Evolutionary conservation across 2,797 vertebrate species (phyloP).

Genomic region (Ibycter americanus): DNA sequence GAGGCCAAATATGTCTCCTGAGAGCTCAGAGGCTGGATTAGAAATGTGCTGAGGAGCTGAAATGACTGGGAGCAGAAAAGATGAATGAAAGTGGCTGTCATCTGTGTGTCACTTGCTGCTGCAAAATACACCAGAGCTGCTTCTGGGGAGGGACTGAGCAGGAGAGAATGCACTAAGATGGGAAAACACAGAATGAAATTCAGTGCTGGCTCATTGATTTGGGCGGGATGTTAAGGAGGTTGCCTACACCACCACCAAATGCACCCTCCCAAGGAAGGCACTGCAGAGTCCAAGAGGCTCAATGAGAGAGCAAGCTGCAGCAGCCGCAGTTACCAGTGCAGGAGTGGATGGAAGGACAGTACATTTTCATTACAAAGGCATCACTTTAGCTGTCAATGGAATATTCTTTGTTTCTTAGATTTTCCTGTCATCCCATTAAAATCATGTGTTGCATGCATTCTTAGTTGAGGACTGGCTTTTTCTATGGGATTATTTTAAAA

Average conservation of each 20-base stretch:
- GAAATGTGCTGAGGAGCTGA: neutral
- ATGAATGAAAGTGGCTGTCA: neutral
- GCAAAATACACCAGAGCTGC: neutral
- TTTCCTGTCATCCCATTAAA: neutral
- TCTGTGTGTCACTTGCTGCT: neutral
- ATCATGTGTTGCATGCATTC: neutral
- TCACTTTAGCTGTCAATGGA: neutral
- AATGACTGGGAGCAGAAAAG: neutral
- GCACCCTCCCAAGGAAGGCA: neutral
- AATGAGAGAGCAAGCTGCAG: neutral
- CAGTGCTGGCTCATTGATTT: neutral
- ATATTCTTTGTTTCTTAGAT: neutral
- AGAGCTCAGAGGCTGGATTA: neutral
- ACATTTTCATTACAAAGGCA: neutral
- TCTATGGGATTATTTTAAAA: neutral
- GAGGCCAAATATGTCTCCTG: neutral
- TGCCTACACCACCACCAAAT: neutral
- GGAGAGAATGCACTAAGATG: neutral
- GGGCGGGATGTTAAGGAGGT: neutral
- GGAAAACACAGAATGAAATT: neutral
- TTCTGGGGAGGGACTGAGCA: neutral
- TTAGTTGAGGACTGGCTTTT: neutral
- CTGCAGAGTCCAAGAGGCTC: neutral
- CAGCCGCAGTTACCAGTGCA: neutral
- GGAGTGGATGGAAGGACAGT: neutral